These are phyloP conservation scores for Bombus pyrosoma DNA, from an alignment of 1,140 invertebrate genomes.

Conservation along the genomic window DNA sequence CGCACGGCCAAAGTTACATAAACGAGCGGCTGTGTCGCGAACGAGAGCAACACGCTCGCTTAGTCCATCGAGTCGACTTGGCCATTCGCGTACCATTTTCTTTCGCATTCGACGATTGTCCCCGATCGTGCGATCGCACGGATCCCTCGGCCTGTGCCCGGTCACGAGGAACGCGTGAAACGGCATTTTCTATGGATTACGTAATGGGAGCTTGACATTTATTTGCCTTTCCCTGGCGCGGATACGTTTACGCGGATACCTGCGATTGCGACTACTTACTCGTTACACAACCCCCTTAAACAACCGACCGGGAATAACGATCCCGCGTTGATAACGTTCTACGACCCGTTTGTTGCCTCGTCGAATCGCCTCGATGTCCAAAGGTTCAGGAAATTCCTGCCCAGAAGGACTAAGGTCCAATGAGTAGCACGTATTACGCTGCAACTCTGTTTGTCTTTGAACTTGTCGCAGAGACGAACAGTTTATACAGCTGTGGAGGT, in stretches of 20 bases:
- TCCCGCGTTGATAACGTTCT: neutral
- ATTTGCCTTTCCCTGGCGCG: conserved; percentile 47
- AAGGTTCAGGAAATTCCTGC: neutral
- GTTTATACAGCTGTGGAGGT: too few species aligned
- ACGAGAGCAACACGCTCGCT: neutral
- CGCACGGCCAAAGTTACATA: conserved; percentile 52
- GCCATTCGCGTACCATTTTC: conserved; percentile 35
- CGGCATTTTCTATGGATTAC: conserved; percentile 49
- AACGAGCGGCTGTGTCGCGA: conserved; percentile 14
- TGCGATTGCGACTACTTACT: conserved; percentile 5
- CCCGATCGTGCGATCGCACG: conserved; percentile 10
- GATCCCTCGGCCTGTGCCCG: too few species aligned
- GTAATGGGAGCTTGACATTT: conserved; percentile 51
- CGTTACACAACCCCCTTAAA: conserved; percentile 35
- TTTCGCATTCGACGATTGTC: conserved; percentile 33
- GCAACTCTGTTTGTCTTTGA: too few species aligned
- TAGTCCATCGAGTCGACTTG: conserved; percentile 19
- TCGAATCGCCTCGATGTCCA: neutral
- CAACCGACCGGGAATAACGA: neutral
- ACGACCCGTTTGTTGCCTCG: neutral
- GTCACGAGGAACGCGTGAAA: conserved; percentile 24
- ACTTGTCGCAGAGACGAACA: too few species aligned
- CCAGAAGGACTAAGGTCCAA: too few species aligned
- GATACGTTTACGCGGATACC: conserved; percentile 23
- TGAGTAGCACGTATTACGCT: neutral